These are phyloP conservation scores for Dynastes tityus DNA, from an alignment of 2,888 invertebrate species.

Conservation along the genomic window DNA sequence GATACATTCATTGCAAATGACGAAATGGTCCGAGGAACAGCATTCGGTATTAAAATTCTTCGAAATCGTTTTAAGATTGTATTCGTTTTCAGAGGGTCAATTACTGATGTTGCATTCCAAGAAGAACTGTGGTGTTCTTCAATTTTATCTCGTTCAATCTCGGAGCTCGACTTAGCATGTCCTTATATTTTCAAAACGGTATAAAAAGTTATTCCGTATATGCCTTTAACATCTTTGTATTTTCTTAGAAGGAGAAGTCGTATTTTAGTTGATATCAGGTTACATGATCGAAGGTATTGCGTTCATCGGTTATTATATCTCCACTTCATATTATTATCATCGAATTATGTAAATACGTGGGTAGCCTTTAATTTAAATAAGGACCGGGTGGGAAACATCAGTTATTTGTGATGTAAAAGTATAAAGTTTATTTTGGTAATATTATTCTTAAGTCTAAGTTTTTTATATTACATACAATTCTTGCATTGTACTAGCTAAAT, in stretches of 20 bases:
- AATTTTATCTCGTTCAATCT: conserved; percentile 41
- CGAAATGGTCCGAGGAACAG: conserved; percentile 5
- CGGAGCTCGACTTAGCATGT: conserved; percentile 17
- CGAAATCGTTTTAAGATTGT: conserved; percentile 46
- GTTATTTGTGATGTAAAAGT: too few species aligned
- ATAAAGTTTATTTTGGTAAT: too few species aligned
- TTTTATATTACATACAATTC: too few species aligned
- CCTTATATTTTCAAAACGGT: conserved; percentile 30
- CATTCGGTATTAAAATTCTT: conserved; percentile 42
- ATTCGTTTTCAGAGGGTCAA: conserved; percentile 46
- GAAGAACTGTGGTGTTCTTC: conserved; percentile 36
- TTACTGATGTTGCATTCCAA: conserved; percentile 44
- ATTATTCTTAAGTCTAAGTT: too few species aligned
- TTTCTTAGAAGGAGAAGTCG: conserved; percentile 41
- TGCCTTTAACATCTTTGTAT: conserved; percentile 15
- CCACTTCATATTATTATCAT: conserved; percentile 14
- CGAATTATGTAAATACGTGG: conserved; percentile 8
- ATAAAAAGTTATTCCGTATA: conserved; percentile 31
- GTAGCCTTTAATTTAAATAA: background rate
- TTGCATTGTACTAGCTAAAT: too few species aligned
- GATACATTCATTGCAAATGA: conserved; percentile 19
- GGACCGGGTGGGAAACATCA: background rate
- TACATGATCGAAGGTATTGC: conserved; percentile 32
- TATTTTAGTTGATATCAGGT: conserved; percentile 34
- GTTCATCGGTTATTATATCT: background rate